A percentile compares a stretch with the other conserved stretches of the same genome.
Evolutionary conservation across 2,797 vertebrate genomes (phyloP).

Genomic region (Chrysocyon brachyurus): DNA sequence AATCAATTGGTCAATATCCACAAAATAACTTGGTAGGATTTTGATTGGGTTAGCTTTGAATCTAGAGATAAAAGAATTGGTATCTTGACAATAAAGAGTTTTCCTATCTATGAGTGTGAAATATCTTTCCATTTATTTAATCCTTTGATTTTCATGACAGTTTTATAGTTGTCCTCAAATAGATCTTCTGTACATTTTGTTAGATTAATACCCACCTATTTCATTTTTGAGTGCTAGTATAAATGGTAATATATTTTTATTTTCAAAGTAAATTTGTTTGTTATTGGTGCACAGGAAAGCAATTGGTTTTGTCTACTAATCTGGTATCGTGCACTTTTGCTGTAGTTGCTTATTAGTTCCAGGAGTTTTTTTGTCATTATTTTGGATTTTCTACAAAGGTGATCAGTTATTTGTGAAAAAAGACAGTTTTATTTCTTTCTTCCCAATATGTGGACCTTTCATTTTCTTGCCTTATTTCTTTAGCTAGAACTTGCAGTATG

Average conservation of each 20-base stretch:
- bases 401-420: background rate
- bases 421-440: background rate
- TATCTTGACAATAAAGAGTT: background rate
- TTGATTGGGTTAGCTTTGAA: background rate
- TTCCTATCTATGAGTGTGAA: background rate
- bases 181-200: background rate
- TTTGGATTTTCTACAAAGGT: background rate
- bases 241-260: background rate
- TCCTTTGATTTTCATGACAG: background rate
- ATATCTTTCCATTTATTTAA: background rate
- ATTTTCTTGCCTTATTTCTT: background rate
- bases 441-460: background rate
- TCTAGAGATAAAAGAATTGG: background rate
- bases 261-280: background rate
- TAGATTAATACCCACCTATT: background rate
- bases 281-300: background rate
- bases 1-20: background rate
- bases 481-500: background rate
- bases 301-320: background rate
- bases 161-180: background rate
- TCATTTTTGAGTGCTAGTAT: too few species aligned
- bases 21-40: background rate
- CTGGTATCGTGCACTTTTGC: background rate
- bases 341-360: background rate
- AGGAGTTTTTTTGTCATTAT: background rate